phyloP scores from a whole-genome alignment of 2,113 vertebrate species.

The Onychorhynchus coronatus region DNA sequence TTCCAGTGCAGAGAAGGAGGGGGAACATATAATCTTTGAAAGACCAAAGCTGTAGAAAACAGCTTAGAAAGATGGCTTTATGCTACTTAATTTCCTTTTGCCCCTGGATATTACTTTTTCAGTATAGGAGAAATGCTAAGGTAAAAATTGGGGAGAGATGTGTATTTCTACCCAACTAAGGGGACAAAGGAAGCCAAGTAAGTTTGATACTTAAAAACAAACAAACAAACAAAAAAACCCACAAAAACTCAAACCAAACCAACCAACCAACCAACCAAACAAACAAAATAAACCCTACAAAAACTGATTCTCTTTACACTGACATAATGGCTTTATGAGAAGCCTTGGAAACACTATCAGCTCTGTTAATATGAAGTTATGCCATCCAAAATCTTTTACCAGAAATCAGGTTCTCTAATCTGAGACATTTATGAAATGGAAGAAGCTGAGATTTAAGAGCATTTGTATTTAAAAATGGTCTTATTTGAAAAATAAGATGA shows the following conservation, averaged over 20 bases:
- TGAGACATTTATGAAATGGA: neutral
- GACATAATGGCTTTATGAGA: neutral
- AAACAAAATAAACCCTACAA: too few relatives aligned
- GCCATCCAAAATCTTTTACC: neutral
- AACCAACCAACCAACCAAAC: neutral
- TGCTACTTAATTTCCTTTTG: neutral
- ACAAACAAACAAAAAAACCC: neutral
- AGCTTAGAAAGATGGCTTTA: neutral
- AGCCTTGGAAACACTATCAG: neutral
- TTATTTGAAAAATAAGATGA: neutral
- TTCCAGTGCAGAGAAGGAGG: conserved; percentile 19
- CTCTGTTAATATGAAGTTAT: neutral
- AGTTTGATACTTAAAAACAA: neutral
- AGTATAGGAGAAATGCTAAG: neutral
- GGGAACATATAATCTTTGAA: neutral
- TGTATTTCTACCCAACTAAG: neutral
- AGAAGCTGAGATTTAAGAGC: neutral
- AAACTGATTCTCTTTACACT: neutral
- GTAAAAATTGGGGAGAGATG: neutral
- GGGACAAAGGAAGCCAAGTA: neutral
- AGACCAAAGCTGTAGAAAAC: conserved; percentile 25
- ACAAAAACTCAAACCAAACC: too few relatives aligned
- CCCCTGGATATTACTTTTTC: neutral
- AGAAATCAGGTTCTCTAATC: neutral
- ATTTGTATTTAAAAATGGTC: neutral